Percentiles rank a stretch among this genome's conserved stretches.
Evolutionary conservation across 53 echinoderm and acorn worm species (phyloP).

Genomic region (Mesocentrotus franciscanus): DNA sequence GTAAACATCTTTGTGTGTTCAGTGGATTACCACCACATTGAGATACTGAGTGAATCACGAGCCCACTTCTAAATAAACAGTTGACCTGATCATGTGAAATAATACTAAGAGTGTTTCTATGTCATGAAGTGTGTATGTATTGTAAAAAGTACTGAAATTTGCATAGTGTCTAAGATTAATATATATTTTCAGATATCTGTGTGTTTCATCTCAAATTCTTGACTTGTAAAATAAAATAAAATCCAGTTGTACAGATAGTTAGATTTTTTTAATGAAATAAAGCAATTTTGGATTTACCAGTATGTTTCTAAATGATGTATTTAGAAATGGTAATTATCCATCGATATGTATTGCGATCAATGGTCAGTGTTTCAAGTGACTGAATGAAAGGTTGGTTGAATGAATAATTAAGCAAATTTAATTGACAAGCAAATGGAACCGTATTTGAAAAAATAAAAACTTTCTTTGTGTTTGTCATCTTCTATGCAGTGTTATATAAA

Average conservation of each 20-base stretch:
- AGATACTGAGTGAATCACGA: neutral
- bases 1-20: neutral
- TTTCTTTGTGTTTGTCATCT: neutral
- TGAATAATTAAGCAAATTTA: neutral
- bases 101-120: neutral
- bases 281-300: neutral
- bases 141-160: slow-evolving; percentile 66
- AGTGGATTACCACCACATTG: neutral
- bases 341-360: neutral
- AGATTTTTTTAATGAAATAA: slow-evolving; percentile 1
- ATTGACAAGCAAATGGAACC: neutral
- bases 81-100: neutral
- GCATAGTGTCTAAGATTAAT: slow-evolving; percentile 48
- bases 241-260: slow-evolving; percentile 18
- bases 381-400: neutral
- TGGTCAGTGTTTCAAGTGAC: neutral
- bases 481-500: slow-evolving; percentile 19
- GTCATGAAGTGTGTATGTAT: neutral
- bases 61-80: neutral
- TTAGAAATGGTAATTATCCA: neutral
- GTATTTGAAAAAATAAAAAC: neutral
- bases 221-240: neutral
- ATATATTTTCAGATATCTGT: slow-evolving; percentile 55
- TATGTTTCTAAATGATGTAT: slow-evolving; percentile 18
- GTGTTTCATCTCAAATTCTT: slow-evolving; percentile 45